Conservation (phyloP, 1,140 invertebrate genomes). For the Glomeris maerens region DNA sequence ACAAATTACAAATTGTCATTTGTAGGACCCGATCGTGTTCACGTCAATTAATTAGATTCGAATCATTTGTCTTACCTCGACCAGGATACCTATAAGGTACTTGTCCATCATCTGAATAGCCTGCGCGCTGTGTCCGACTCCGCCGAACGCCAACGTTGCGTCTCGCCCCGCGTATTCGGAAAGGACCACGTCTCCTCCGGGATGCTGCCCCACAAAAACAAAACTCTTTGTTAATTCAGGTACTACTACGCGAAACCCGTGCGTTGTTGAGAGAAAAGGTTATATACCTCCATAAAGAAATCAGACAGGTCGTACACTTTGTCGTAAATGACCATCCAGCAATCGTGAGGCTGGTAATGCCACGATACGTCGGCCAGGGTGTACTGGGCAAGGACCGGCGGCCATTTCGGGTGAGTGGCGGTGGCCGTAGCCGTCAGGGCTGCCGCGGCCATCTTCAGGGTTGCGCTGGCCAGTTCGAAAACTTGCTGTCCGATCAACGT, state of each 20-base stretch:
- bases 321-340: conserved; percentile 45
- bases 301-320: conserved; percentile 45
- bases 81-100: conserved; percentile 21
- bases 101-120: conserved; percentile 34
- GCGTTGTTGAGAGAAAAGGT: neutral
- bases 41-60: neutral
- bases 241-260: neutral
- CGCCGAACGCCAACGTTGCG: conserved; percentile 64
- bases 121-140: conserved; percentile 54
- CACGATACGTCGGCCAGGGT: conserved; percentile 35
- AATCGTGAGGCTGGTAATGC: conserved; percentile 37
- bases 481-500: too few relatives aligned
- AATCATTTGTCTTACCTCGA: conserved; percentile 19
- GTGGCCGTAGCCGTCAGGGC: too few relatives aligned
- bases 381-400: conserved; percentile 21
- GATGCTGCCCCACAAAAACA: conserved; percentile 43
- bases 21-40: neutral
- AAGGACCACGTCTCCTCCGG: conserved; percentile 68
- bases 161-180: conserved; percentile 74
- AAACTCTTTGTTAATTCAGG: neutral
- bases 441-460: too few relatives aligned
- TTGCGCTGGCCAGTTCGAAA: too few relatives aligned
- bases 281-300: conserved; percentile 38
- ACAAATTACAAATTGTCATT: too few relatives aligned
- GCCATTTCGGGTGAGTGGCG: too few relatives aligned